These are phyloP conservation scores for Celastrina argiolus DNA, from an alignment of 2,888 invertebrate genomes.

Conservation along the genomic window DNA sequence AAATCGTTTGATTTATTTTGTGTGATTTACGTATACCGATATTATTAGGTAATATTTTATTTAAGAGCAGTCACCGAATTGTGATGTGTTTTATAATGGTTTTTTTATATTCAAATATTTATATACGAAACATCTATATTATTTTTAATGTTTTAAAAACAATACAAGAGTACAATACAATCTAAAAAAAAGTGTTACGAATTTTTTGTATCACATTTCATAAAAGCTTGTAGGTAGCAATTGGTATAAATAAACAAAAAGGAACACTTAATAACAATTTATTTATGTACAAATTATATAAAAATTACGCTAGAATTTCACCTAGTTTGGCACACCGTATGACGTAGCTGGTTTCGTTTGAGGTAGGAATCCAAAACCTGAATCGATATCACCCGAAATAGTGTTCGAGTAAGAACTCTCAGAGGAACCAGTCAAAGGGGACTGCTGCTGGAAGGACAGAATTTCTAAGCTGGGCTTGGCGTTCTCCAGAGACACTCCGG, in stretches of 20 bases:
- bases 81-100: background rate
- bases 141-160: background rate
- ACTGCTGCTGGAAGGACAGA: constrained; percentile 62
- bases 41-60: background rate
- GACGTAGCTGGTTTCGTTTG: constrained; percentile 51
- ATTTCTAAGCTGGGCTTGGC: constrained; percentile 67
- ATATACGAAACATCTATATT: background rate
- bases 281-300: constrained; percentile 34
- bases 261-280: constrained; percentile 30
- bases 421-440: constrained; percentile 37
- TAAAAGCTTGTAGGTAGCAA: background rate
- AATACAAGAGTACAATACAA: background rate
- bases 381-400: constrained; percentile 35
- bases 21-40: background rate
- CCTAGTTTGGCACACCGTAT: constrained; percentile 59
- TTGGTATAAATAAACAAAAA: constrained; percentile 19
- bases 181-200: background rate
- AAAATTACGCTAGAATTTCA: constrained; percentile 39
- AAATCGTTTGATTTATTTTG: background rate
- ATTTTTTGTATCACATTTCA: background rate
- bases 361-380: constrained; percentile 54
- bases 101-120: background rate
- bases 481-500: constrained; percentile 62
- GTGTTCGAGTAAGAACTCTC: constrained; percentile 23
- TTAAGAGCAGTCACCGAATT: background rate